A percentile compares a stretch with the other conserved stretches of the same genome.
These are phyloP conservation scores for Eustalomyia histrio DNA, from an alignment of 2,888 invertebrate genomes.

Conservation along the genomic window DNA sequence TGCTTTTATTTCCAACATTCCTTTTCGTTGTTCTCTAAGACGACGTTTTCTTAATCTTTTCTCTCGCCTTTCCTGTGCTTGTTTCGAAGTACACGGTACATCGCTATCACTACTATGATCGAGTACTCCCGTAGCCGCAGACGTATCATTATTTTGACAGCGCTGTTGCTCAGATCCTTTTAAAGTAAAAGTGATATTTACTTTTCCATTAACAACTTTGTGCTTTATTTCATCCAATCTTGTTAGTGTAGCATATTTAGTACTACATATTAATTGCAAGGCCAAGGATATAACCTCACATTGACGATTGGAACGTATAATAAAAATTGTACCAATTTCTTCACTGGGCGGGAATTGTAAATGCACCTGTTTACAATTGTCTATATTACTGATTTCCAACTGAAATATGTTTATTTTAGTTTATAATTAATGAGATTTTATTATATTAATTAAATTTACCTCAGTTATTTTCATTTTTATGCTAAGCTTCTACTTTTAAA, in stretches of 20 bases:
- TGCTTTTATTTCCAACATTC: conserved; percentile 20
- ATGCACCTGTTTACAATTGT: conserved; percentile 33
- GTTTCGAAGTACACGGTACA: conserved; percentile 43
- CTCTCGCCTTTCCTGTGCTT: conserved; percentile 13
- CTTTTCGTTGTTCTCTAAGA: not conserved
- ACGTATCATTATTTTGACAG: not conserved
- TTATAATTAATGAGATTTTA: not conserved
- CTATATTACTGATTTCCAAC: conserved; percentile 46
- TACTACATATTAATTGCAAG: conserved; percentile 51
- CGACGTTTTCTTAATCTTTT: conserved; percentile 9
- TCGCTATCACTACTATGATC: conserved; percentile 56
- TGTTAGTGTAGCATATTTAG: conserved; percentile 22
- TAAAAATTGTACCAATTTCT: conserved; percentile 17
- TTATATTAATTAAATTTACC: conserved; percentile 27
- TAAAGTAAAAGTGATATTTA: conserved; percentile 36
- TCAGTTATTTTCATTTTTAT: conserved; percentile 34
- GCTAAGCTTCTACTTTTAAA: no score
- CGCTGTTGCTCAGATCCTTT: not conserved
- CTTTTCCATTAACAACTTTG: conserved; percentile 34
- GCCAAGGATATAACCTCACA: conserved; percentile 48
- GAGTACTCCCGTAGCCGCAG: not conserved
- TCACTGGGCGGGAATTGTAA: conserved; percentile 23
- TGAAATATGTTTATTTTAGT: conserved; percentile 12
- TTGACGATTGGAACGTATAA: conserved; percentile 19
- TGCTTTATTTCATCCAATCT: conserved; percentile 21